Conservation (phyloP, 2,113 vertebrate genomes). For the Tichodroma muraria region DNA sequence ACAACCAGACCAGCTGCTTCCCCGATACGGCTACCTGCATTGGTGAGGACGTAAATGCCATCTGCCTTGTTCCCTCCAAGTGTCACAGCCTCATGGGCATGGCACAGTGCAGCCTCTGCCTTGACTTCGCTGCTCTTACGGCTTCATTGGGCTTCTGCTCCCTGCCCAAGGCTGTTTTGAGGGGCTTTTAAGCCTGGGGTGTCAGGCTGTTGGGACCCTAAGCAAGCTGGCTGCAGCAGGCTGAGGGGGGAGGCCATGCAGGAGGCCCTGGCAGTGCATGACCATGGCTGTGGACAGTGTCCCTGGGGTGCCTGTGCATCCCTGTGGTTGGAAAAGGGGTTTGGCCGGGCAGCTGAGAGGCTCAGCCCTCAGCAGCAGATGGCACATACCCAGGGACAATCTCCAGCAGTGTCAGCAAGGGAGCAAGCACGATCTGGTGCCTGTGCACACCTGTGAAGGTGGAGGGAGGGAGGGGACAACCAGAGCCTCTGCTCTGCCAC, state of each 20-base stretch:
- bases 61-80: not conserved
- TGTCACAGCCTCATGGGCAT: fast-evolving
- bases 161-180: not conserved
- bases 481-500: not conserved
- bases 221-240: not conserved
- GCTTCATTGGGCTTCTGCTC: not conserved
- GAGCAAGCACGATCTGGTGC: fast-evolving
- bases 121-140: not conserved
- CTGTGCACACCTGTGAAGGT: not conserved
- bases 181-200: not conserved
- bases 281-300: fast-evolving
- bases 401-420: not conserved
- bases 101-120: not conserved
- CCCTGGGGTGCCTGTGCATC: fast-evolving
- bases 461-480: not conserved
- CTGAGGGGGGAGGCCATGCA: not conserved
- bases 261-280: not conserved
- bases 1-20: not conserved
- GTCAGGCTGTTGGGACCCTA: not conserved
- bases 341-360: fast-evolving
- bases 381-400: too few species aligned
- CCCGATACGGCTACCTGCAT: fast-evolving
- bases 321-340: fast-evolving
- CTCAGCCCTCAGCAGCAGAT: not conserved
- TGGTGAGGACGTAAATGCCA: not conserved